Evolutionary conservation across 2,888 invertebrate genomes (phyloP), one percentile per base, ranked within the genome.

Genomic region (Drosophila buzzatii): DNA sequence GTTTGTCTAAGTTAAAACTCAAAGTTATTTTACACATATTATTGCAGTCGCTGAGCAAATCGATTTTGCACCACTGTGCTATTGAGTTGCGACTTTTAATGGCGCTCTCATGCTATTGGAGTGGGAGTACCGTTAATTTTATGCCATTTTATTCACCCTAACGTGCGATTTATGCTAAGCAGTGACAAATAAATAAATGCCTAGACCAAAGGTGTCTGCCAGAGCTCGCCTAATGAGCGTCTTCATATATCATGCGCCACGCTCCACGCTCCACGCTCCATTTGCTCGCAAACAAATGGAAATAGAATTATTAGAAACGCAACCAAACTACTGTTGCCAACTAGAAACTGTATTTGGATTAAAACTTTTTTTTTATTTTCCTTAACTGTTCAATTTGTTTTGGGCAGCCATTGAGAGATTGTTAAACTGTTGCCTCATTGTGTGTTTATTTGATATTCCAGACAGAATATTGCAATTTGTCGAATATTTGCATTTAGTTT

Each of bases 121-220:
- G 65, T 35, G 63, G 60, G 70, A 64, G 69, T 64, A 55, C 67
- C 87, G 90, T 89, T 85, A 89, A 85, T 85, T 89, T 89, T 89
- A 89, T 85, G 84, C 82, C 74, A 87, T 85, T 90, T 73, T 79
- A 85, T 85, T 82, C 73, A 67, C 74, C 66, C 69, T 73, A 85
- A 90, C 79, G 85, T 82, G 90, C 85, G 90, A 90, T 85, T 85
- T 88, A 88, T 85, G 85, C 82, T 76, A 90, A 90, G 76, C 80
- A 85, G 82, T 70, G 66, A 52, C 75, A 85, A 90, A 90, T 88
- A 88, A 85, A 82, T 82, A 84, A 79, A 84, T 89, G 72, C 84
- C 78, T 45, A 39, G 16, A 53, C 64, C 72, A 51, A 79, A 89
- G 71, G 88, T 84, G 84, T 85, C 86, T 79, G 55, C 37, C 76